phyloP scores from a whole-genome alignment of 2,797 vertebrate genomes.

The Galago senegalensis region DNA sequence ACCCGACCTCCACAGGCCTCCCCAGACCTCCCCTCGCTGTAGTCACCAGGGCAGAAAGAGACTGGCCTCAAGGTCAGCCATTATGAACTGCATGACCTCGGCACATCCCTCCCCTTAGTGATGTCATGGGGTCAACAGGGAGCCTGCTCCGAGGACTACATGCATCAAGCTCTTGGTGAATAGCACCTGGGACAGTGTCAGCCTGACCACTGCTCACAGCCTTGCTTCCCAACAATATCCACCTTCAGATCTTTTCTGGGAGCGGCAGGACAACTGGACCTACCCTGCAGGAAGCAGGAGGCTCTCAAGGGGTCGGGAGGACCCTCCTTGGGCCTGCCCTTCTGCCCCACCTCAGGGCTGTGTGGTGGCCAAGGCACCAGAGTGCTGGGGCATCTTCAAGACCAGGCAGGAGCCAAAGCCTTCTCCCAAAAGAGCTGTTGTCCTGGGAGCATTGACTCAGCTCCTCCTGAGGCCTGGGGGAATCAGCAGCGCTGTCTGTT shows the following conservation, averaged over 20 bases:
- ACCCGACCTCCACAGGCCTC: background rate
- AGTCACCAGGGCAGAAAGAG: background rate
- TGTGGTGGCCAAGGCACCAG: background rate
- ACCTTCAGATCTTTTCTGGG: background rate
- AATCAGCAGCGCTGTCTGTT: rapidly evolving
- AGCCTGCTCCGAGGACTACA: background rate
- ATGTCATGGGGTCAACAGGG: background rate
- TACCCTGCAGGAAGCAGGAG: background rate
- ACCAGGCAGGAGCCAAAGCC: no score
- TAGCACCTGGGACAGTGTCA: rapidly evolving
- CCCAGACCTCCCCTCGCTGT: rapidly evolving
- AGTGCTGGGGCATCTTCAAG: background rate
- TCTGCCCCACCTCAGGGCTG: background rate
- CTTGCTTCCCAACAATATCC: no score
- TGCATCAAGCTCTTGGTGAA: rapidly evolving
- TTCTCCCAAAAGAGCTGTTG: background rate
- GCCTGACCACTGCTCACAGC: background rate
- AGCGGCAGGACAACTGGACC: background rate
- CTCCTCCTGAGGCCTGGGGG: background rate
- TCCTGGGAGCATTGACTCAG: background rate
- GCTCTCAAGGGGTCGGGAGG: background rate
- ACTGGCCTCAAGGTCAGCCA: background rate
- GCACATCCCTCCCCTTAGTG: background rate
- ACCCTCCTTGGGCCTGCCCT: background rate
- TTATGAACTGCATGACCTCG: background rate